phyloP scores from a whole-genome alignment of 2,888 invertebrate species.

The Pseudococcus viburni region DNA sequence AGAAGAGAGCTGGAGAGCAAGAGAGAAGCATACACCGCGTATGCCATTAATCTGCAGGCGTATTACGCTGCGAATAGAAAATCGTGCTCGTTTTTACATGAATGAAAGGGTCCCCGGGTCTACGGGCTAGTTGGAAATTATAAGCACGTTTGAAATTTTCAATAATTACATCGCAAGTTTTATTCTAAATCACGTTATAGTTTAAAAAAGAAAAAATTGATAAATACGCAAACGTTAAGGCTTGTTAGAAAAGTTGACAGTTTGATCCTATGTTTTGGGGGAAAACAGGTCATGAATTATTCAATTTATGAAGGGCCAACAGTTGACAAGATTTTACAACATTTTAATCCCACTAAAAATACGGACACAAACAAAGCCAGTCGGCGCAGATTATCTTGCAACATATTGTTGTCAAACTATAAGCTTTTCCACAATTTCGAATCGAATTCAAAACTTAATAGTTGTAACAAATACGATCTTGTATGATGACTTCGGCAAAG shows the following conservation, averaged over 20 bases:
- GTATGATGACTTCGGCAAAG: slow-evolving; percentile 1
- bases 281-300: slow-evolving; percentile 59
- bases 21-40: neutral
- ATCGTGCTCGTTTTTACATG: slow-evolving; percentile 22
- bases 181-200: slow-evolving; percentile 38
- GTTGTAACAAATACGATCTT: slow-evolving; percentile 48
- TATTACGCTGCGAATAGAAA: slow-evolving; percentile 20
- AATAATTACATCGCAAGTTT: slow-evolving; percentile 45
- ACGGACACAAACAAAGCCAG: slow-evolving; percentile 53
- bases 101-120: neutral
- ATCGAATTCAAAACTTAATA: slow-evolving; percentile 52
- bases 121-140: slow-evolving; percentile 16
- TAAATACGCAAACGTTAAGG: slow-evolving; percentile 56
- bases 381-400: slow-evolving; percentile 60
- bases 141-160: slow-evolving; percentile 48
- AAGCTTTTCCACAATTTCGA: slow-evolving; percentile 21
- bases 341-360: slow-evolving; percentile 62
- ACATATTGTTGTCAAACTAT: slow-evolving; percentile 49
- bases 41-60: neutral
- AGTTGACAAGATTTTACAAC: slow-evolving; percentile 59
- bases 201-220: slow-evolving; percentile 58
- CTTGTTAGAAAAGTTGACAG: slow-evolving; percentile 55
- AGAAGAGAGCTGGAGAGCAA: neutral
- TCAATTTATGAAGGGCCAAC: slow-evolving; percentile 59
- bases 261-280: slow-evolving; percentile 57